phyloP scores from a whole-genome alignment of 2,888 invertebrate genomes.

The Diaprepes abbreviatus region DNA sequence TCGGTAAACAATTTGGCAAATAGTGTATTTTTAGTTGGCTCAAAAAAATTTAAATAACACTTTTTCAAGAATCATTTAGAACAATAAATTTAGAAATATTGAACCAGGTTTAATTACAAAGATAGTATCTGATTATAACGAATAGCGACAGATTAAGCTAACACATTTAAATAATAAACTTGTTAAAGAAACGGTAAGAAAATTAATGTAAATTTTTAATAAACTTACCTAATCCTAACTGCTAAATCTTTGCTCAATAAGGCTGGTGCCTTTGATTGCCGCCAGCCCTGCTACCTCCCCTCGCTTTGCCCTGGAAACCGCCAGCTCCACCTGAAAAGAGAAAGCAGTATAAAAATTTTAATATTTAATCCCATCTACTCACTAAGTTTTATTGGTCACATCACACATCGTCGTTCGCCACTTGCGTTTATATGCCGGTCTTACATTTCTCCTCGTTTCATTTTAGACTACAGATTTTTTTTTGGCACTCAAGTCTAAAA shows the following conservation, averaged over 20 bases:
- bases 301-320: conserved; percentile 82
- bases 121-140: no score
- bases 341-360: conserved; percentile 64
- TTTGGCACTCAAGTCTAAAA: conserved; percentile 32
- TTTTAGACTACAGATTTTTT: conserved; percentile 28
- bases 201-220: no score
- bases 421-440: conserved; percentile 14
- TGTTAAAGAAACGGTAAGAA: no score
- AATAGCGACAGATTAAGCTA: no score
- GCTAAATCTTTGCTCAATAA: conserved; percentile 72
- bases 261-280: conserved; percentile 91
- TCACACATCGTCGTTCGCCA: conserved; percentile 21
- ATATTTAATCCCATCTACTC: conserved; percentile 61
- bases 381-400: conserved; percentile 54
- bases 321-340: conserved; percentile 71
- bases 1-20: no score
- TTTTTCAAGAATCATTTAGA: no score
- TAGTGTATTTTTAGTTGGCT: no score
- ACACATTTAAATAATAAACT: no score
- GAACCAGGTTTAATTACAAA: no score
- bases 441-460: conserved; percentile 4
- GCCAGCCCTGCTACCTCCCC: conserved; percentile 69
- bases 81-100: no score
- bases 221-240: conserved; percentile 39
- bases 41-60: no score